phyloP scores from a whole-genome alignment of 2,797 vertebrate species.

The Falco rusticolus region DNA sequence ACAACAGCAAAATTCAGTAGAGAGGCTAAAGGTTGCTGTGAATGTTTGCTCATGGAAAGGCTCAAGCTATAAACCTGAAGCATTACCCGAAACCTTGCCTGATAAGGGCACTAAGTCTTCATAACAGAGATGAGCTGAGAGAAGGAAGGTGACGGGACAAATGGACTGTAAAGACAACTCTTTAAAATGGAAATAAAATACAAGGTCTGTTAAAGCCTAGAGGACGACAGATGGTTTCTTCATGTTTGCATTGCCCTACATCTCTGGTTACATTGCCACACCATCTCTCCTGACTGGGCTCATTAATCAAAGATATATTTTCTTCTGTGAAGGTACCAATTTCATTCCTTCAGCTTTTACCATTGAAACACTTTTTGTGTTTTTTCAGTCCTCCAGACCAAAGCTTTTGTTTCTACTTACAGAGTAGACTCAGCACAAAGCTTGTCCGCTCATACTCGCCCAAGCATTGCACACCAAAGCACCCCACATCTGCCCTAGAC shows the following conservation, averaged over 20 bases:
- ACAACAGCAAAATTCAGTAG: conserved; percentile 49
- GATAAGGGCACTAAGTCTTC: conserved; percentile 68
- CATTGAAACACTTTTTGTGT: not conserved
- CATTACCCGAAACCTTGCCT: conserved; percentile 65
- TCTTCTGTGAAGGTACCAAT: not conserved
- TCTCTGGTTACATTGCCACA: not conserved
- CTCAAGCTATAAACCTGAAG: conserved; percentile 73
- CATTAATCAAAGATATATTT: not conserved
- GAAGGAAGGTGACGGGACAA: conserved; percentile 40
- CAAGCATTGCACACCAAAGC: not conserved
- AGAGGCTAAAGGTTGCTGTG: conserved; percentile 78
- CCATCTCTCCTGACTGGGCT: not conserved
- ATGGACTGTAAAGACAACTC: not conserved
- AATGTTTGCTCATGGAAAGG: conserved; percentile 77
- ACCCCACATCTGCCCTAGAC: not conserved
- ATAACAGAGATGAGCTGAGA: conserved; percentile 33
- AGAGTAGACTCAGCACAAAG: not conserved
- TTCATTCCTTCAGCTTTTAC: conserved; percentile 21
- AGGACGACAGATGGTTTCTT: conserved; percentile 38
- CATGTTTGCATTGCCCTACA: conserved; percentile 17
- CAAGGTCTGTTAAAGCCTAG: not conserved
- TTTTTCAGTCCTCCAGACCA: not conserved
- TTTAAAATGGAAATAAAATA: conserved; percentile 52
- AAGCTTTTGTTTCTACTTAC: not conserved
- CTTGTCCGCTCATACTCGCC: not conserved